Base-by-base conservation (phyloP, 2,113 vertebrate species). In the Prolemur simus region DNA sequence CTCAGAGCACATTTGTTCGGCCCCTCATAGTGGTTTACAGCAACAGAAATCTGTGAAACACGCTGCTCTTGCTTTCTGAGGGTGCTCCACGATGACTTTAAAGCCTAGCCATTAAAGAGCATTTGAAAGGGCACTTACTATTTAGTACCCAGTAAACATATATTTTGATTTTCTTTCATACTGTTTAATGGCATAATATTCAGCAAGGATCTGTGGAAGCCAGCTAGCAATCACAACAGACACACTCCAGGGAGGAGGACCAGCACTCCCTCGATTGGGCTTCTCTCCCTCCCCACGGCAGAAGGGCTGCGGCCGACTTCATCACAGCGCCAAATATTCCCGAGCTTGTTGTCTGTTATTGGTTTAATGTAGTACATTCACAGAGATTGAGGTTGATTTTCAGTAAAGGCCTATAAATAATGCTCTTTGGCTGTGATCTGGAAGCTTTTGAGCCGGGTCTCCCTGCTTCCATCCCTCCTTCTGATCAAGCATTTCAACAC, bases 91-190 rank as follows among this genome's bases (percentile, higher is more conserved):
- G 89, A 91, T 63, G 97, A 98, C 98, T 98, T 96, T 98, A 98
- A 98, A 98, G 98, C 97, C 96, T 96, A 97, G 97, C 98, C 98
- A 98, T 98, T 98, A 98, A 97, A 97, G 97, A 98, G 97, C 97
- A 92, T 98, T 98, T 98, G 98, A 98, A 98, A 98, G 98, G 98
- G 97, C 98, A 98, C 98, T 99, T 98, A 98, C 92, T 98, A 98
- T 96, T 98, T 98, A 98, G 98, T 98, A 98, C 96, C 97, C 97
- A 69, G 96, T 98, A 98, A 98, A 98, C 98, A 98, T 97, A 97
- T 98, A 98, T 98, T 98, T 98, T 98, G 98, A 98, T 98, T 99
- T 98, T 98, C 97, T 98, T 98, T 98, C 98, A 94, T 97, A 98
- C 97, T 98, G 98, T 98, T 98, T 98, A 98, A 98, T 98, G 98